Evolutionary conservation across 92 coral and sea anemone species (phyloP).

Genomic region (Pocillopora meandrina): DNA sequence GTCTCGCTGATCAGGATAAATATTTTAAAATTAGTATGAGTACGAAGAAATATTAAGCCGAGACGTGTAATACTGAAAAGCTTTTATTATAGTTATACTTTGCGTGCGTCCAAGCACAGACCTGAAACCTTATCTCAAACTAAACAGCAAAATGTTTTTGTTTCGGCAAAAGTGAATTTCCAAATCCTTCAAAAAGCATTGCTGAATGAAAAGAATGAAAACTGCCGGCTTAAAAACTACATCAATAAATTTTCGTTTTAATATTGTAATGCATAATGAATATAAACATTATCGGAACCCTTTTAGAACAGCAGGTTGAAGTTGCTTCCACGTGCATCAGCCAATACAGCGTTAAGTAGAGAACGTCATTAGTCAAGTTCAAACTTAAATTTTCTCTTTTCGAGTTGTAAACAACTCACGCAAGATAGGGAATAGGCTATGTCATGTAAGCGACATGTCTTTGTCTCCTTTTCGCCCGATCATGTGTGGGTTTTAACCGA

Average conservation of each 20-base stretch:
- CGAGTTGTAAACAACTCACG: too few species aligned
- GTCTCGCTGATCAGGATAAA: background rate
- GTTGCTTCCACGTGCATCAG: conserved; percentile 11
- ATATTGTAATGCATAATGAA: background rate
- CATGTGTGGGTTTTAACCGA: background rate
- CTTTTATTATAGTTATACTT: too few species aligned
- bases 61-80: background rate
- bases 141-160: too few species aligned
- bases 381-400: too few species aligned
- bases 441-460: background rate
- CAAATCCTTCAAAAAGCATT: too few species aligned
- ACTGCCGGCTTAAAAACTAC: background rate
- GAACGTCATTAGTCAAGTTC: too few species aligned
- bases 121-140: too few species aligned
- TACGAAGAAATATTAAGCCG: background rate
- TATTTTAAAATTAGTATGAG: background rate
- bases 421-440: background rate
- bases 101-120: too few species aligned
- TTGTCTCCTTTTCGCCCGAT: background rate
- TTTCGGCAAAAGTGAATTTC: too few species aligned
- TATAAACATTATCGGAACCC: background rate
- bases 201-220: too few species aligned
- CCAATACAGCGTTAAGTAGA: conserved; percentile 14
- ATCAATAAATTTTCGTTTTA: background rate
- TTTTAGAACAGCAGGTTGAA: background rate